Evolutionary conservation across 2,113 vertebrate species (phyloP).

Genomic region (Pseudopipra pipra): DNA sequence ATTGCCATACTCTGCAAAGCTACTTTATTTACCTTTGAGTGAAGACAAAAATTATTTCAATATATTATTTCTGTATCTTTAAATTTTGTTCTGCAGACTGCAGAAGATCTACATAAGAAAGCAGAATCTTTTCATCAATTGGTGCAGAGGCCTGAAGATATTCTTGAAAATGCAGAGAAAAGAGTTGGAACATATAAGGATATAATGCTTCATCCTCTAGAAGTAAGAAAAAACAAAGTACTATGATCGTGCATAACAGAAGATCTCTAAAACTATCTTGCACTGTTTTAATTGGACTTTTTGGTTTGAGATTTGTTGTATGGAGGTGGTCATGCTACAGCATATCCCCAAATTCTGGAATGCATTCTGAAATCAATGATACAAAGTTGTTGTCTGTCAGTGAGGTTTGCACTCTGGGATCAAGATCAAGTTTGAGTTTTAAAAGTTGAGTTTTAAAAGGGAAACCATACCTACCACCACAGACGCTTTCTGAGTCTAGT

Average conservation of each 20-base stretch:
- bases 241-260: background rate
- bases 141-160: constrained; percentile 83
- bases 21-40: background rate
- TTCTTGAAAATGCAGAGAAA: constrained; percentile 69
- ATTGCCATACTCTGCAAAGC: background rate
- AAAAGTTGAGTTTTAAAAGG: background rate
- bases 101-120: constrained; percentile 11
- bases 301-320: background rate
- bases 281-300: background rate
- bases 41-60: background rate
- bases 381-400: background rate
- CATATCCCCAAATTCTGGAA: background rate
- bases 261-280: background rate
- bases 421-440: background rate
- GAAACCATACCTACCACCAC: background rate
- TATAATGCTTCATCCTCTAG: constrained; percentile 78
- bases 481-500: background rate
- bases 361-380: background rate
- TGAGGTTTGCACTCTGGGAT: background rate
- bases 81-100: constrained; percentile 44
- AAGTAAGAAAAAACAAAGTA: constrained; percentile 74
- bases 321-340: background rate
- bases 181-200: constrained; percentile 80
- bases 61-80: background rate
- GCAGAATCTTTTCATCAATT: constrained; percentile 69